A percentile compares a stretch with the other conserved stretches of the same genome.
These are phyloP conservation scores for Agrochola lota DNA, from an alignment of 2,888 invertebrate genomes.

Conservation along the genomic window DNA sequence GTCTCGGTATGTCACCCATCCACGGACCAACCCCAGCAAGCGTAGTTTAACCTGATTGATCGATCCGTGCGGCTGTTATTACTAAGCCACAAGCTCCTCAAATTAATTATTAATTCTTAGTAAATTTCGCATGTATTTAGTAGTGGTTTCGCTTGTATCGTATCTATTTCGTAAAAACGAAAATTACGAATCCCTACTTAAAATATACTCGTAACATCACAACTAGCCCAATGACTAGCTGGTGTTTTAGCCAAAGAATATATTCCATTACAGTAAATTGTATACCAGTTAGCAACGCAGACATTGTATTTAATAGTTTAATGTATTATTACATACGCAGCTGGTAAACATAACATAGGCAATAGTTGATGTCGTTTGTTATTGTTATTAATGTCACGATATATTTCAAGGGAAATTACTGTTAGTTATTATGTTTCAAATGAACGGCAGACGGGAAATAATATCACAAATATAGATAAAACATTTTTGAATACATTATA, in stretches of 20 bases:
- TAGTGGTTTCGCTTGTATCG: too few relatives aligned
- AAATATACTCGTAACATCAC: too few relatives aligned
- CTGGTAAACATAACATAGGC: neutral
- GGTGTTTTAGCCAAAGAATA: neutral
- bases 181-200: too few relatives aligned
- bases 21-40: too few relatives aligned
- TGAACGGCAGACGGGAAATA: neutral
- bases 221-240: neutral
- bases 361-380: slow-evolving; percentile 2
- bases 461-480: neutral
- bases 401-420: slow-evolving; percentile 38
- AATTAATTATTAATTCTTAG: too few relatives aligned
- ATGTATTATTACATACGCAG: slow-evolving; percentile 5
- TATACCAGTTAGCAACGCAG: neutral
- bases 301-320: slow-evolving; percentile 7
- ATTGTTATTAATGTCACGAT: slow-evolving; percentile 41
- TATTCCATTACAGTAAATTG: slow-evolving; percentile 7
- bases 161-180: too few relatives aligned
- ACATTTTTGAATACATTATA: neutral
- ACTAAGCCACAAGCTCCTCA: too few relatives aligned
- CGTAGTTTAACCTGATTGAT: too few relatives aligned
- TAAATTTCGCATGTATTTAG: too few relatives aligned
- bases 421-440: slow-evolving; percentile 9
- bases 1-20: too few relatives aligned
- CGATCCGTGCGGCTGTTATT: too few relatives aligned